A percentile compares a stretch with the other conserved stretches of the same genome.
These are phyloP conservation scores for Diplodus puntazzo DNA, from an alignment of 2,797 vertebrate species.

Conservation along the genomic window DNA sequence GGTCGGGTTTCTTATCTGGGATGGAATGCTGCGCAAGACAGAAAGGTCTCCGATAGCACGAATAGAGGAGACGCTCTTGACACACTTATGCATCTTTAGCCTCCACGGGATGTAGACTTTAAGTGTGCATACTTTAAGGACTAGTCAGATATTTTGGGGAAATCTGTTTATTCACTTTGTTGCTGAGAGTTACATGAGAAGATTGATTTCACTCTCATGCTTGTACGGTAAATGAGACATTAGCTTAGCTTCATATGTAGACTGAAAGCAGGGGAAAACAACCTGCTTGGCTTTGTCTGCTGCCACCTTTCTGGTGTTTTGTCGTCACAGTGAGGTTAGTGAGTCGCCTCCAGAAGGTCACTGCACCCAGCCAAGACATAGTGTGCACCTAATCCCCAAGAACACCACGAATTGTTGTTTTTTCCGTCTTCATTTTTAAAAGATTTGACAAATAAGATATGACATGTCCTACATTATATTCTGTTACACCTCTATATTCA, in stretches of 20 bases:
- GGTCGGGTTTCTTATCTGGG: slow-evolving; percentile 73
- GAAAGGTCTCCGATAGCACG: slow-evolving; percentile 55
- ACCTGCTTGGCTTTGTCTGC: background rate
- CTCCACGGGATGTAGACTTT: background rate
- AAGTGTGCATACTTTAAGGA: background rate
- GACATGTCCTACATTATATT: no score
- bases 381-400: background rate
- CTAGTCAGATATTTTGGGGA: background rate
- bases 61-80: slow-evolving; percentile 13
- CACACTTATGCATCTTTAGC: background rate
- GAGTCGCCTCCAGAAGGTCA: background rate
- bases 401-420: background rate
- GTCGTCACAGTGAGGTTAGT: background rate
- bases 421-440: background rate
- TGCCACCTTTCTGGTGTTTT: background rate
- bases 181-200: background rate
- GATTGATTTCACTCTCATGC: background rate
- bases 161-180: background rate
- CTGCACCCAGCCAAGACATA: background rate
- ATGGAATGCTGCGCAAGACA: slow-evolving; percentile 69
- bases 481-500: no score
- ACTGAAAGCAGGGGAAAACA: background rate
- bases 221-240: background rate
- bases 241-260: background rate
- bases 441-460: background rate